These are phyloP conservation scores for Drosophila robusta DNA, from an alignment of 2,888 invertebrate genomes.

Conservation along the genomic window DNA sequence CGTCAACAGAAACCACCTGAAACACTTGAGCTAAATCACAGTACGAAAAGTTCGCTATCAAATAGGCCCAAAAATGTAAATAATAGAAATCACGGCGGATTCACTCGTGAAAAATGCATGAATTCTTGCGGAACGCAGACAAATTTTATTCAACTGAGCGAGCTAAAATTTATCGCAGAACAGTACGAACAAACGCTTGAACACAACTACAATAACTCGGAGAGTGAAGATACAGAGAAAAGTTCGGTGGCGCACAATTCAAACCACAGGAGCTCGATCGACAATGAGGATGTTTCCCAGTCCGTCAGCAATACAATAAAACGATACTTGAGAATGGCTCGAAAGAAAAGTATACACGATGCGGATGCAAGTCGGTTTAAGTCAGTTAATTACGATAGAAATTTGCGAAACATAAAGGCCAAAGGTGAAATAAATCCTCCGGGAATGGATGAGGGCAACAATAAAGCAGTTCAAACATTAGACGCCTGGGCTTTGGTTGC, in stretches of 20 bases:
- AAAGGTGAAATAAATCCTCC: constrained; percentile 90
- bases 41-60: neutral
- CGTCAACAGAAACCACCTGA: constrained; percentile 59
- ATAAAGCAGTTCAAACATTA: constrained; percentile 91
- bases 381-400: constrained; percentile 94
- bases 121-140: constrained; percentile 80
- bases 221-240: constrained; percentile 78
- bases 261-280: constrained; percentile 90
- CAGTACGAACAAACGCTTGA: constrained; percentile 72
- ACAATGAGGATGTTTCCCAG: constrained; percentile 93
- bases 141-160: constrained; percentile 80
- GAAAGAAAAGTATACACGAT: constrained; percentile 92
- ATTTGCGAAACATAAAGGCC: constrained; percentile 92
- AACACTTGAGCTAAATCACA: constrained; percentile 37
- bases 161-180: constrained; percentile 77
- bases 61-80: neutral
- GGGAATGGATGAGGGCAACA: constrained; percentile 91
- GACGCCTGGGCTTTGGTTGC: constrained; percentile 89
- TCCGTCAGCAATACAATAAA: constrained; percentile 95
- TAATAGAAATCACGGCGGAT: neutral
- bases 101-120: constrained; percentile 35
- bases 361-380: constrained; percentile 91
- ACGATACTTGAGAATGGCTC: constrained; percentile 93
- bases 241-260: neutral
- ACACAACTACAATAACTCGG: constrained; percentile 45